Evolutionary conservation across 2,797 vertebrate genomes (phyloP).

Genomic region (Pachyuromys duprasi): DNA sequence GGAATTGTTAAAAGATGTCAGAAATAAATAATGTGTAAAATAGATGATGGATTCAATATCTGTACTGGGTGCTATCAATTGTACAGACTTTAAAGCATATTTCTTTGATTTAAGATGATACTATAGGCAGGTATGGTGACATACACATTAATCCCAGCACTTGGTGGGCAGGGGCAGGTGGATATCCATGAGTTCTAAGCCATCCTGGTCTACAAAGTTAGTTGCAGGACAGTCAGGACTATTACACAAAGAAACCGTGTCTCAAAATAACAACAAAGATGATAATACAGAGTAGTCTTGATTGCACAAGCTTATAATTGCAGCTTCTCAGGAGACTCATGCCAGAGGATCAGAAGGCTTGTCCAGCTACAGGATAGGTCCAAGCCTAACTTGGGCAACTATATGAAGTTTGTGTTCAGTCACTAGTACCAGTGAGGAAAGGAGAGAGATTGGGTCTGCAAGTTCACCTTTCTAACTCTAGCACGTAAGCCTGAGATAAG

Average conservation of each 20-base stretch:
- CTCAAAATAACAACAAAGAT: neutral
- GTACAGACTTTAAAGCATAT: neutral
- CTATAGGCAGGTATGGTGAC: neutral
- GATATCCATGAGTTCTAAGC: neutral
- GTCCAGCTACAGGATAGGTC: neutral
- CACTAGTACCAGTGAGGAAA: neutral
- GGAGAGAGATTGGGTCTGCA: neutral
- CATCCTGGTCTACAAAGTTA: neutral
- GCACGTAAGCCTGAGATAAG: neutral
- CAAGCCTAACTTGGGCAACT: neutral
- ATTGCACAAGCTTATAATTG: too few species aligned
- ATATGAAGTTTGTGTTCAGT: neutral
- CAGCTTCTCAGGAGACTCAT: neutral
- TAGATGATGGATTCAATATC: neutral
- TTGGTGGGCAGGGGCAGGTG: neutral
- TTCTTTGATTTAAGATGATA: constrained; percentile 13
- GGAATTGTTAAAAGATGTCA: constrained; percentile 15
- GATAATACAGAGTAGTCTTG: neutral
- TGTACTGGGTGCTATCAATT: neutral
- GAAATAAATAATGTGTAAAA: constrained; percentile 34
- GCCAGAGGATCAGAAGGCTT: neutral
- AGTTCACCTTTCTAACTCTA: neutral
- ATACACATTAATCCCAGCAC: neutral
- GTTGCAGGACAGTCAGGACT: neutral
- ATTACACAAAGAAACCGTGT: neutral